A percentile compares a stretch with the other conserved stretches of the same genome.
phyloP scores from a whole-genome alignment of 2,888 invertebrate genomes.

The Parnassius orleans region DNA sequence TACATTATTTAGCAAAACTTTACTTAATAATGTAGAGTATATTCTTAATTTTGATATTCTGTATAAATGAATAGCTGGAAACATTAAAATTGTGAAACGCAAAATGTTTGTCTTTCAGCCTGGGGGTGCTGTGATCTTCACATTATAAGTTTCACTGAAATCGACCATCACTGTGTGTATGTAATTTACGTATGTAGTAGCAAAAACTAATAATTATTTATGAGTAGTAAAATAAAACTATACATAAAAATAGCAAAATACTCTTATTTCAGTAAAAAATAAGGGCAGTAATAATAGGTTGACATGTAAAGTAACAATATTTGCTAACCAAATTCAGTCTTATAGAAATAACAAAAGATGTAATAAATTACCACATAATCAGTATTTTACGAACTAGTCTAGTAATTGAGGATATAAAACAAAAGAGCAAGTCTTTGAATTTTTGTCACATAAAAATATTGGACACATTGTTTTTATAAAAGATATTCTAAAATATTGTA shows the following conservation, averaged over 20 bases:
- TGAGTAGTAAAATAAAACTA: conserved; percentile 18
- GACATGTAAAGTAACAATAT: conserved; percentile 24
- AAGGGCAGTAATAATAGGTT: conserved; percentile 21
- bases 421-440: conserved; percentile 3
- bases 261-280: conserved; percentile 26
- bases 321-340: conserved; percentile 24
- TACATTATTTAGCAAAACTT: too few relatives aligned
- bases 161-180: too few relatives aligned
- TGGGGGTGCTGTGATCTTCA: too few relatives aligned
- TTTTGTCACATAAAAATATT: background rate
- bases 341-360: conserved; percentile 24
- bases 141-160: too few relatives aligned
- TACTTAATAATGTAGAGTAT: too few relatives aligned
- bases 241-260: conserved; percentile 27
- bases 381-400: conserved; percentile 2
- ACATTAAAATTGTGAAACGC: too few relatives aligned
- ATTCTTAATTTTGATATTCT: too few relatives aligned
- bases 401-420: conserved; percentile 3
- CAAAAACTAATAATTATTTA: background rate
- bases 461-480: background rate
- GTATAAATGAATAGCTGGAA: too few relatives aligned
- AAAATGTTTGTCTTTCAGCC: too few relatives aligned
- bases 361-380: conserved; percentile 20
- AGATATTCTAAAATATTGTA: conserved; percentile 11
- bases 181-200: too few relatives aligned